Percentiles rank a stretch among this genome's conserved stretches.
These are phyloP conservation scores for Sebastes hopkinsi DNA, from an alignment of 2,797 vertebrate species.

Conservation along the genomic window DNA sequence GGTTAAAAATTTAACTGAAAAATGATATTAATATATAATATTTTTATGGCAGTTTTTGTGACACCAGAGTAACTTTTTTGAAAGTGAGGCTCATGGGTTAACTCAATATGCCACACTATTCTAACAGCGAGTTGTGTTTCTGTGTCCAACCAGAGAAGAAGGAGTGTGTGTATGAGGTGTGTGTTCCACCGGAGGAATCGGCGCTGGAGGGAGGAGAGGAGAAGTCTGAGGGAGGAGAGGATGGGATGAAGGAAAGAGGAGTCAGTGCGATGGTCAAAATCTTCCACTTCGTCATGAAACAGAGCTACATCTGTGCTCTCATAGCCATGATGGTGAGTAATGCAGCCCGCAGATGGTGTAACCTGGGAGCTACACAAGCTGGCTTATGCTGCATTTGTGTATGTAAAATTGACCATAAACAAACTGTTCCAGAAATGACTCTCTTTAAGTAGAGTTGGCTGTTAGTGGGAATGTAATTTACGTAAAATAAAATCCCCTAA, in stretches of 20 bases:
- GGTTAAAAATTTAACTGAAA: background rate
- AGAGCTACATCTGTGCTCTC: slow-evolving; percentile 98
- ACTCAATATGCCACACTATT: background rate
- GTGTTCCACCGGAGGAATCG: slow-evolving; percentile 82
- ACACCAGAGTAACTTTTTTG: background rate
- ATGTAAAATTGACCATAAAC: background rate
- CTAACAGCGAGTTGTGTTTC: slow-evolving; percentile 16
- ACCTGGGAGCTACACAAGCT: background rate
- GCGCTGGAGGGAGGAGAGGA: slow-evolving; percentile 62
- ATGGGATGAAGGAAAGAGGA: slow-evolving; percentile 79
- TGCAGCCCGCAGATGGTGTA: background rate
- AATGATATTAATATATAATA: background rate
- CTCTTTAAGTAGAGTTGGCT: background rate
- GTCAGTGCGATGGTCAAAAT: slow-evolving; percentile 87
- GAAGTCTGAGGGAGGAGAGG: slow-evolving; percentile 74
- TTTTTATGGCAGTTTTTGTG: background rate
- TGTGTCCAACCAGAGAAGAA: slow-evolving; percentile 75
- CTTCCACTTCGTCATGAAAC: slow-evolving; percentile 97
- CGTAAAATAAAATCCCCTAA: background rate
- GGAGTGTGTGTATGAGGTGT: slow-evolving; percentile 69
- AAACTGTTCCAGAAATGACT: background rate
- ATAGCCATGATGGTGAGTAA: slow-evolving; percentile 98
- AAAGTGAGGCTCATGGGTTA: background rate
- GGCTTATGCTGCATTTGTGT: background rate
- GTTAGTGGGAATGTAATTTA: background rate